Percentiles rank a stretch among this genome's conserved stretches.
phyloP scores from a whole-genome alignment of 2,113 vertebrate genomes.

The Taurulus bubalis region DNA sequence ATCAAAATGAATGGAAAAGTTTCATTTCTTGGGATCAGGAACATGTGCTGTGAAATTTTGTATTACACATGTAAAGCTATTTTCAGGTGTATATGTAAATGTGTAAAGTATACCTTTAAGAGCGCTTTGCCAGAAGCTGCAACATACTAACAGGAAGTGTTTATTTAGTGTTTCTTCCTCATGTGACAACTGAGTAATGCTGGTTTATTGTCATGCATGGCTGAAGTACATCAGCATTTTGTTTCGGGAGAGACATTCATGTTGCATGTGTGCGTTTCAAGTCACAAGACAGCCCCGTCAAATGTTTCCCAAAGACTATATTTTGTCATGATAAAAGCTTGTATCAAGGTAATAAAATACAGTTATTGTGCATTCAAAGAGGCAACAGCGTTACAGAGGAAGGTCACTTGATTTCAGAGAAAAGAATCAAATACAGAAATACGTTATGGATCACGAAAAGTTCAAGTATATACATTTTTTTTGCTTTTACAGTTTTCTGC shows the following conservation, averaged over 20 bases:
- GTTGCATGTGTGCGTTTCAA: slow-evolving; percentile 16
- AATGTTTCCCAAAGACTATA: slow-evolving; percentile 10
- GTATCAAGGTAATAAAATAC: slow-evolving; percentile 12
- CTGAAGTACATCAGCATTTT: not conserved
- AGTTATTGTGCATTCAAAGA: slow-evolving; percentile 7
- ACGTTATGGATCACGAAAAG: not conserved
- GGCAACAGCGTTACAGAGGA: slow-evolving; percentile 16
- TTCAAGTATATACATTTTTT: no score
- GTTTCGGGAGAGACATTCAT: not conserved
- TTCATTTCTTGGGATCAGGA: not conserved
- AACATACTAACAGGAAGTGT: not conserved
- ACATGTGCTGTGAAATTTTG: not conserved
- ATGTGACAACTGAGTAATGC: not conserved
- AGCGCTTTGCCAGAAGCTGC: not conserved
- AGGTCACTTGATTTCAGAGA: slow-evolving; percentile 39
- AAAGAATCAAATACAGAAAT: not conserved
- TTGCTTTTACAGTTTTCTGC: not conserved
- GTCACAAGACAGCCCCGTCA: slow-evolving; percentile 22
- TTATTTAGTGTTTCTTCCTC: not conserved
- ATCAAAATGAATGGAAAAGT: not conserved
- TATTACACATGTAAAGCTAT: not conserved
- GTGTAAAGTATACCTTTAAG: not conserved
- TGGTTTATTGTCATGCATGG: slow-evolving; percentile 2
- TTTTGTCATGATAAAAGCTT: slow-evolving; percentile 9
- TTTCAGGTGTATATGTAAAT: not conserved